phyloP scores from a whole-genome alignment of 2,113 vertebrate species.

The Polypterus bichir region DNA sequence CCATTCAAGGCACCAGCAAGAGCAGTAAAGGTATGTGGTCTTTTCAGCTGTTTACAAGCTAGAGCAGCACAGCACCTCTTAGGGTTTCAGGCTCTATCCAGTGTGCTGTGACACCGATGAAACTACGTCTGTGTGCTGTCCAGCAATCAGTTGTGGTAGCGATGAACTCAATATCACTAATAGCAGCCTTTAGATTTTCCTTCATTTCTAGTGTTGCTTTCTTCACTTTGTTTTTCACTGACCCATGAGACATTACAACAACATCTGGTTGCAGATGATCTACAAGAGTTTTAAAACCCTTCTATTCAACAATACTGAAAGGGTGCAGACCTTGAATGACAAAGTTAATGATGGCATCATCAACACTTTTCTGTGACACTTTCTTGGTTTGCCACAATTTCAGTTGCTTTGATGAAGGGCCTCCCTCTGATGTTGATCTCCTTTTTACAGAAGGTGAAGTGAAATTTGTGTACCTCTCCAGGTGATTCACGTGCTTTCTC shows the following conservation, averaged over 20 bases:
- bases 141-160: conserved; percentile 22
- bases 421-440: not conserved
- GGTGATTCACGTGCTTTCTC: conserved; percentile 4
- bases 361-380: not conserved
- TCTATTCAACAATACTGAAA: conserved; percentile 12
- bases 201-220: conserved; percentile 21
- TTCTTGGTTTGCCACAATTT: conserved; percentile 6
- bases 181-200: conserved; percentile 10
- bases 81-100: conserved; percentile 17
- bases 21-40: conserved; percentile 14
- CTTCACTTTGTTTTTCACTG: conserved; percentile 7
- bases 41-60: conserved; percentile 17
- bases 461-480: not conserved
- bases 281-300: conserved; percentile 8
- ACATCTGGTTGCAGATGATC: conserved; percentile 5
- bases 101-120: conserved; percentile 17
- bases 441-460: not conserved
- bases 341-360: conserved; percentile 12
- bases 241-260: conserved; percentile 6
- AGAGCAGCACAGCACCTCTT: conserved; percentile 16
- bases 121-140: conserved; percentile 8
- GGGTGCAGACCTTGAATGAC: conserved; percentile 12
- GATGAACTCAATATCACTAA: conserved; percentile 15
- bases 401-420: conserved; percentile 4
- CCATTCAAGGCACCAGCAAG: conserved; percentile 13